Percentiles rank a stretch among this genome's conserved stretches.
phyloP scores from a whole-genome alignment of 2,888 invertebrate genomes.

The Coenonympha arcania region DNA sequence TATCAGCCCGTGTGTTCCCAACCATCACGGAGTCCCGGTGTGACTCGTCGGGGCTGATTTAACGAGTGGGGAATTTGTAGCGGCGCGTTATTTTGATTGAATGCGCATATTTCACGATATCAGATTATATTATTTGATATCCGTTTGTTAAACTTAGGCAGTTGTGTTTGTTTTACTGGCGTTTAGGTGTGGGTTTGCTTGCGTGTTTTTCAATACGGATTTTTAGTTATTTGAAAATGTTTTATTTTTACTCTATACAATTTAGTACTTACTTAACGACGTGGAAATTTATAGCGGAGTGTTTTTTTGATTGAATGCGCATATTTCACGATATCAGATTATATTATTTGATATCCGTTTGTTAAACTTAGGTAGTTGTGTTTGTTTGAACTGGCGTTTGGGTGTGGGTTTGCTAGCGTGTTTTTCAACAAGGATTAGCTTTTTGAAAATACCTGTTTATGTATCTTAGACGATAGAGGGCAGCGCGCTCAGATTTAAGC shows the following conservation, averaged over 20 bases:
- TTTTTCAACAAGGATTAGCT: neutral
- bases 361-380: neutral
- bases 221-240: too few species aligned
- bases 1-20: conserved; percentile 31
- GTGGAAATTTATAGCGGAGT: too few species aligned
- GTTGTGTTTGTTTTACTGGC: neutral
- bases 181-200: neutral
- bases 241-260: too few species aligned
- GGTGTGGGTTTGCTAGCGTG: neutral
- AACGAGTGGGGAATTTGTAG: conserved; percentile 54
- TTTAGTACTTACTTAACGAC: too few species aligned
- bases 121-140: conserved; percentile 18
- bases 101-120: conserved; percentile 27
- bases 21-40: conserved; percentile 33
- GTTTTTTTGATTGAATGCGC: conserved; percentile 43
- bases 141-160: conserved; percentile 3
- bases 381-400: neutral
- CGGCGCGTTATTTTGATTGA: conserved; percentile 45
- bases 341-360: conserved; percentile 11
- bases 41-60: conserved; percentile 45
- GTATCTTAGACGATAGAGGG: too few species aligned
- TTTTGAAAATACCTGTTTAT: too few species aligned
- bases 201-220: neutral
- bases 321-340: conserved; percentile 26
- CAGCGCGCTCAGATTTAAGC: too few species aligned